phyloP scores from a whole-genome alignment of 2,797 vertebrate genomes.

The Harpagifer antarcticus region DNA sequence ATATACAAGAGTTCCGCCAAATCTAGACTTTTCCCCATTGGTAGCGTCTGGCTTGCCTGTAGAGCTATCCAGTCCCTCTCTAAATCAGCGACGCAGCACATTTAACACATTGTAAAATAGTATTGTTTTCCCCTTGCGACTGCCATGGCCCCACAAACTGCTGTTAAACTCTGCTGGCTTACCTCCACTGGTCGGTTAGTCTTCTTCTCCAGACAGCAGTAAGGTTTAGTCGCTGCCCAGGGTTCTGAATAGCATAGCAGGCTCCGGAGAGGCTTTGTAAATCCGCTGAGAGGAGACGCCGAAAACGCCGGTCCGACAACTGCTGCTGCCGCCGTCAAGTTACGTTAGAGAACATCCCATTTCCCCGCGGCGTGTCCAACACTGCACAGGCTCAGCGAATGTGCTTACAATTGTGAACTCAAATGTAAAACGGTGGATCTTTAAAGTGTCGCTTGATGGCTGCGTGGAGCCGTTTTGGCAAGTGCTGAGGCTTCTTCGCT shows the following conservation, averaged over 20 bases:
- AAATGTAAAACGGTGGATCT: slow-evolving; percentile 12
- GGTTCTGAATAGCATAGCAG: slow-evolving; percentile 66
- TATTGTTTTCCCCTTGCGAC: background rate
- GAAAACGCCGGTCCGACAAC: slow-evolving; percentile 63
- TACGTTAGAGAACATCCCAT: slow-evolving; percentile 63
- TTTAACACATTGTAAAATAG: slow-evolving; percentile 30
- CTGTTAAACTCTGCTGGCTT: slow-evolving; percentile 50
- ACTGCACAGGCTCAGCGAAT: slow-evolving; percentile 10
- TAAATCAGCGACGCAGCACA: slow-evolving; percentile 2
- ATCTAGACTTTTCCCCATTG: slow-evolving; percentile 1
- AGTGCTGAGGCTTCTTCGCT: slow-evolving; percentile 69
- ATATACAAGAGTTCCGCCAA: background rate
- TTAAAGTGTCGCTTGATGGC: slow-evolving; percentile 50
- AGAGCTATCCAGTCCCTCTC: background rate
- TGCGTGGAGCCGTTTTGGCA: slow-evolving; percentile 65
- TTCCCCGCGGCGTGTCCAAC: slow-evolving; percentile 25
- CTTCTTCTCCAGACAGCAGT: slow-evolving; percentile 64
- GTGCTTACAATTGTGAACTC: slow-evolving; percentile 7
- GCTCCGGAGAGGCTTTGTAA: slow-evolving; percentile 70
- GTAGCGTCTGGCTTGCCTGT: slow-evolving; percentile 5
- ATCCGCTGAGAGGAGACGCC: slow-evolving; percentile 74
- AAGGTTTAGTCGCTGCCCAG: slow-evolving; percentile 55
- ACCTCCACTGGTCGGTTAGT: slow-evolving; percentile 50
- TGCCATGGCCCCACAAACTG: slow-evolving; percentile 7
- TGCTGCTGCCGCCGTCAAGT: slow-evolving; percentile 61